A percentile compares a stretch with the other conserved stretches of the same genome.
These are phyloP conservation scores for Coregonus clupeaformis DNA, from an alignment of 2,113 vertebrate species.

Conservation along the genomic window DNA sequence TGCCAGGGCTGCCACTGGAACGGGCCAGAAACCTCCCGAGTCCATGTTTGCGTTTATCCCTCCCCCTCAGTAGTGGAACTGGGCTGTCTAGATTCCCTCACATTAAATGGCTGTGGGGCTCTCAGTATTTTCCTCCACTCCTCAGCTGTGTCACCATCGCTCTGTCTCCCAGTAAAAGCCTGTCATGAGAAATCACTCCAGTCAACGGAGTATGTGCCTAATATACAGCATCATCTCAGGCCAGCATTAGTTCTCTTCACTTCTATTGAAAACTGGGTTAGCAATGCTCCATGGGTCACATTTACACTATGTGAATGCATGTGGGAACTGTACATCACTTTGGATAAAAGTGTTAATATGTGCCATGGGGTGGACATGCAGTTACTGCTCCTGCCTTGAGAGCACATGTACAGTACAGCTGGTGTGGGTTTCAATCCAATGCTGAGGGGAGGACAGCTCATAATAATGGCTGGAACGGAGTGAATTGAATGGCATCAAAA, in stretches of 20 bases:
- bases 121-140: not conserved
- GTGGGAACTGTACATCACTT: not conserved
- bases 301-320: not conserved
- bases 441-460: too few relatives aligned
- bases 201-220: not conserved
- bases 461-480: too few relatives aligned
- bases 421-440: too few relatives aligned
- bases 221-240: not conserved
- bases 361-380: too few relatives aligned
- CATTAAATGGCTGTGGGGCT: not conserved
- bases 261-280: not conserved
- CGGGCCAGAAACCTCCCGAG: constrained; percentile 5
- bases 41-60: not conserved
- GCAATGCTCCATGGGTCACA: not conserved
- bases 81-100: not conserved
- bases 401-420: too few relatives aligned
- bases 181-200: not conserved
- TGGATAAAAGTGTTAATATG: not conserved
- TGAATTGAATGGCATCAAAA: too few relatives aligned
- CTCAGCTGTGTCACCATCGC: not conserved
- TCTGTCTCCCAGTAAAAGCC: not conserved
- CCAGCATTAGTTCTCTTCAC: not conserved
- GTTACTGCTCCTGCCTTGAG: too few relatives aligned
- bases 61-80: not conserved
- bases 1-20: constrained; percentile 24